Base-by-base conservation (phyloP, 2,888 invertebrate genomes). In the Plebejus argus region DNA sequence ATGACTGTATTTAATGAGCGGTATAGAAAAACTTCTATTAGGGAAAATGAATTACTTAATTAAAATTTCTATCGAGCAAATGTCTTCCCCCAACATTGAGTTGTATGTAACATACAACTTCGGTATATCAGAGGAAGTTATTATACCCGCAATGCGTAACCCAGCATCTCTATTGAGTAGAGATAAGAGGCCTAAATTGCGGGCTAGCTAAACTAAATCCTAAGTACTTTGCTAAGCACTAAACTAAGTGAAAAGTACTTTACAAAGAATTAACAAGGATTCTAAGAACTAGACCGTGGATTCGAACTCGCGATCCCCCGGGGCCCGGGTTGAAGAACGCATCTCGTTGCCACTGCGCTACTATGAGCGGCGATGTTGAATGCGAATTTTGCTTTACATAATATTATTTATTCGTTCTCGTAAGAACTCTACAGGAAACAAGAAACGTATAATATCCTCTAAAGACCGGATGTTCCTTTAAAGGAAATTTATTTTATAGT, bases 91-190 rank as follows among this genome's bases (percentile, higher is more conserved):
- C 23, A 66, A 76, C 66, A 66, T 35, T 76, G 12, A 66, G 76
- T 18, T 39, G 39, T 8, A 35, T 35, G 35, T 35, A 23, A 45
- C 56, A 76, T 39, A 76, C 66, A 23, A 28, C 74, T 53, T 53
- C 76, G 28, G 35, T 66, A 66, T 23, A 61, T 76, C 39, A 2
- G 12, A 23, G 66, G 76, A 76, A 45, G 35, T 76, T 18, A 66
- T n/a, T 85, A 28, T 87, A 78, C 86, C 86, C 86, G 83, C 78
- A 84, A 79, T 85, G 87, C 87, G 87, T 88, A 88, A 86, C 87
- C 86, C 84, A 80, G 80, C 76, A 81, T 83, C 85, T 84, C 86
- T 83, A 86, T 83, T n/a, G 56, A 76, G 1, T 35, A 84, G 83
- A 85, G 83, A 84, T 78, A 77, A 81, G 81, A 84, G 86, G 88